Evolutionary conservation across 2,113 vertebrate species (phyloP).

Genomic region (Lynx canadensis): DNA sequence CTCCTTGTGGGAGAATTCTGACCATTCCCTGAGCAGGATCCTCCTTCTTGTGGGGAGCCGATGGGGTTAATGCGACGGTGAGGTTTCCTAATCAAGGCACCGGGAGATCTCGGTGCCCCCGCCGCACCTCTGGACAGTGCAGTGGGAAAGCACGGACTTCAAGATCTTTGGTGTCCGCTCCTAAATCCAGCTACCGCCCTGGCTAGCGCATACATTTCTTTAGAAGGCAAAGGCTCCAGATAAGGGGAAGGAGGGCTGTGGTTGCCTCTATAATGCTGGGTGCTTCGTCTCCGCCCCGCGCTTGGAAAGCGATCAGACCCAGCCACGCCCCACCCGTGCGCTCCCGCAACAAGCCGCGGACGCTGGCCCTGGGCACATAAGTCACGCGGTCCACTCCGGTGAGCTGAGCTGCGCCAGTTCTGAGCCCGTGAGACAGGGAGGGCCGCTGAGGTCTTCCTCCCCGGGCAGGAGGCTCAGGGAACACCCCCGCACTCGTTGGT

Average conservation of each 20-base stretch:
- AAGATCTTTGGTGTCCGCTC: rapidly evolving
- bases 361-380: background rate
- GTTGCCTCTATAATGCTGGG: rapidly evolving
- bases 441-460: background rate
- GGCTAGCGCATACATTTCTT: background rate
- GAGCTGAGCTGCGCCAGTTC: rapidly evolving
- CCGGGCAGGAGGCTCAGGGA: background rate
- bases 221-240: background rate
- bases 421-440: rapidly evolving
- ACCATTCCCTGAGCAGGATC: rapidly evolving
- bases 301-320: background rate
- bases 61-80: rapidly evolving
- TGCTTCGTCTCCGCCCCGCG: background rate
- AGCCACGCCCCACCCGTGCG: rapidly evolving
- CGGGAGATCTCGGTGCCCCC: rapidly evolving
- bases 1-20: rapidly evolving
- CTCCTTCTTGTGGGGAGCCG: background rate
- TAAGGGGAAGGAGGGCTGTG: background rate
- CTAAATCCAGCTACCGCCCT: too few species aligned
- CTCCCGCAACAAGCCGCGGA: too few species aligned
- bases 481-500: rapidly evolving
- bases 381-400: rapidly evolving
- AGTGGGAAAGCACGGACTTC: background rate
- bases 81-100: background rate
- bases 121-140: rapidly evolving